Percentiles rank a stretch among this genome's conserved stretches.
phyloP scores from a whole-genome alignment of 35 echinoderm and acorn worm genomes.

The Ptychodera flava region DNA sequence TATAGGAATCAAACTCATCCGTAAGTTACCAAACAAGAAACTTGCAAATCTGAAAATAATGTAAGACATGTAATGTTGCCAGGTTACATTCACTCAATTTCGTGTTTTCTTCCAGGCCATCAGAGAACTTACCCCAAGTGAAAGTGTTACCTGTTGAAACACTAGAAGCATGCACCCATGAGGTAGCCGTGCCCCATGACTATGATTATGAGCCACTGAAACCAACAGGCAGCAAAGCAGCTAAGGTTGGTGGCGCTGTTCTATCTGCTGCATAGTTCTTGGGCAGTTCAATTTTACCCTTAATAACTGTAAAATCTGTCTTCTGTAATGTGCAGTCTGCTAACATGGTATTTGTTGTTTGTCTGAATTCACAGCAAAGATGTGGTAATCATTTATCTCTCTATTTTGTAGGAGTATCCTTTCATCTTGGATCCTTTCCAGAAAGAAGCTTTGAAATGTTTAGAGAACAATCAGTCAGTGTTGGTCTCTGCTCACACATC shows the following conservation, averaged over 20 bases:
- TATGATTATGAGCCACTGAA: constrained; percentile 69
- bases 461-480: constrained; percentile 95
- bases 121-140: constrained; percentile 85
- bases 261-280: too few species aligned
- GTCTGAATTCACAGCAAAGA: too few species aligned
- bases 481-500: constrained; percentile 95
- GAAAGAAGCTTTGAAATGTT: constrained; percentile 92
- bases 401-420: constrained; percentile 72
- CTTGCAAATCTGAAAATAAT: too few species aligned
- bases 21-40: too few species aligned
- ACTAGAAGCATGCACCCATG: constrained; percentile 75
- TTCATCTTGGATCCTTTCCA: constrained; percentile 99
- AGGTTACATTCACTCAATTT: not conserved
- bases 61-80: too few species aligned
- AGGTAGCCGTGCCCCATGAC: constrained; percentile 67
- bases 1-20: too few species aligned
- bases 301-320: too few species aligned
- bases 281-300: too few species aligned
- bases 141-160: constrained; percentile 43
- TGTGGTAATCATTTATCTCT: too few species aligned
- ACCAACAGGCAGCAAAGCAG: constrained; percentile 71
- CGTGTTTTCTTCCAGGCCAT: constrained; percentile 26
- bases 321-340: too few species aligned
- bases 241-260: constrained; percentile 93
- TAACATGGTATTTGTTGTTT: too few species aligned